Base-by-base conservation (phyloP, 2,797 vertebrate species). In the Hydrophis major region DNA sequence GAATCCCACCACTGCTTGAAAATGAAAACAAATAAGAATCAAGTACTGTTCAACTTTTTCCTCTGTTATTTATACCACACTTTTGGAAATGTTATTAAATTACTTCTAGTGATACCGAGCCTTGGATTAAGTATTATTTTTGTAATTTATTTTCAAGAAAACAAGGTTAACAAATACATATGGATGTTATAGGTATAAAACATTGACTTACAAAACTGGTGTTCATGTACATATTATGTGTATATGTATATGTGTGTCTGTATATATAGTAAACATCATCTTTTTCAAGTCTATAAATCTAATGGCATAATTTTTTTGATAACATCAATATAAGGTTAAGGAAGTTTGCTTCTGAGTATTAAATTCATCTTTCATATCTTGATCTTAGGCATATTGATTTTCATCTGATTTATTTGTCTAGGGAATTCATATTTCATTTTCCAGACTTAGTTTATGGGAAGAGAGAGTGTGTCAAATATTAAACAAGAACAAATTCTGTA, bases 391-490 rank as follows among this genome's bases (percentile, higher is more conserved):
- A 63, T 90, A 94, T 92, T 94, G 91, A 90, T 94, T 94, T 92
- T 92, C 13, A 90, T 94, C 27, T 94, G 90, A 92, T 92, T 90
- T 90, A 94, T 90, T 90, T 92, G 91, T 63, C 91, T 90, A 94
- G 66, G 66, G 86, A 88, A 88, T 53, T 88, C 86, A 86, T 94
- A 88, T 92, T 92, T 92, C 91, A 94, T 94, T 94, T 94, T 61
- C 47, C 66, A 90, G 63, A 14, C 50, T 88, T 92, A 47, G 89
- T 69, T 83, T 50, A 50, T 88, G 92, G 57, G 60, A 59, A 50
- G 13, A 37, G 78, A n/a, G 37, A 56, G 20, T 47, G 42, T 92
- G 42, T 20, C 86, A 92, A 92, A 90, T 90, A 88, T 89, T 90
- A 94, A 66, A 59, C 83, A 86, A 88, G 28, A 63, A 90, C 88